These are phyloP conservation scores for Macrosoma leucophasiata DNA, from an alignment of 2,888 invertebrate species.

Conservation along the genomic window DNA sequence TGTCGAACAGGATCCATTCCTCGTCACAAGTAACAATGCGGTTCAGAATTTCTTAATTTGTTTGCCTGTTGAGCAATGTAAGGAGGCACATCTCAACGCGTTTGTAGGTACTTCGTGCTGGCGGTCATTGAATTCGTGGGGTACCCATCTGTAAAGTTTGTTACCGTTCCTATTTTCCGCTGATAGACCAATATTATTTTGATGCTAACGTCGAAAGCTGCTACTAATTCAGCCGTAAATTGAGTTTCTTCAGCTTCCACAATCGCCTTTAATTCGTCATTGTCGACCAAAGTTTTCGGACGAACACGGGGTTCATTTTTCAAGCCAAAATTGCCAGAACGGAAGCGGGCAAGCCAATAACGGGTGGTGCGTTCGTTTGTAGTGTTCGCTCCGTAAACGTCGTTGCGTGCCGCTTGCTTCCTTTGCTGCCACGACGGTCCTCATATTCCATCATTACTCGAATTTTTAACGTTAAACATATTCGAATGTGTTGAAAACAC, in stretches of 20 bases:
- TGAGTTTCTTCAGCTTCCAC: slow-evolving; percentile 11
- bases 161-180: slow-evolving; percentile 12
- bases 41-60: slow-evolving; percentile 10
- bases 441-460: too few species aligned
- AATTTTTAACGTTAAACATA: too few species aligned
- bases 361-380: slow-evolving; percentile 10
- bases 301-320: slow-evolving; percentile 13
- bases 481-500: slow-evolving; percentile 1
- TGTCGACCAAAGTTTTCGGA: slow-evolving; percentile 11
- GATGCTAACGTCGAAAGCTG: slow-evolving; percentile 12
- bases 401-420: slow-evolving; percentile 11
- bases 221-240: slow-evolving; percentile 9
- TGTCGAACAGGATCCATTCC: slow-evolving; percentile 13
- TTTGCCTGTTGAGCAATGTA: slow-evolving; percentile 6
- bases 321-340: slow-evolving; percentile 8
- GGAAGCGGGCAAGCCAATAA: slow-evolving; percentile 8
- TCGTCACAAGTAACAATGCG: slow-evolving; percentile 8
- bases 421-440: slow-evolving; percentile 8
- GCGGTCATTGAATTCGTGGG: neutral
- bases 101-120: too few species aligned
- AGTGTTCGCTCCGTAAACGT: slow-evolving; percentile 11
- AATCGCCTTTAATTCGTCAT: slow-evolving; percentile 9
- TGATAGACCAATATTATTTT: slow-evolving; percentile 14
- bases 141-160: slow-evolving; percentile 1
- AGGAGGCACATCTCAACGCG: too few species aligned